These are phyloP conservation scores for Sarcophaga peregrina DNA, from an alignment of 1,140 invertebrate species.

Conservation along the genomic window DNA sequence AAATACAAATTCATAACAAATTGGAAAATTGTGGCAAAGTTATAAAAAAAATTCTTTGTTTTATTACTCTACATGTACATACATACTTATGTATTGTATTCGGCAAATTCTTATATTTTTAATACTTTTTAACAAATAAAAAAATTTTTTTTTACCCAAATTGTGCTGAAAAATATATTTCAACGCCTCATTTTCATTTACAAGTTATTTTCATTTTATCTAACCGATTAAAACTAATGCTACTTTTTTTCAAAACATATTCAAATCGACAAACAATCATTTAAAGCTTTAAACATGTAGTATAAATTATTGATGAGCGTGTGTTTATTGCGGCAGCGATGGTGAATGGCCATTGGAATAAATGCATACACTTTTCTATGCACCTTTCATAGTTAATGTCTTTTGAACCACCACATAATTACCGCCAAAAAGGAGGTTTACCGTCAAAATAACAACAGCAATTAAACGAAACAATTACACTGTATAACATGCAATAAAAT, in stretches of 20 bases:
- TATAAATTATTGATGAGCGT: not conserved
- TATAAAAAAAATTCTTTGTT: too few relatives aligned
- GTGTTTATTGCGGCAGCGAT: not conserved
- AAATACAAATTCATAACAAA: not conserved
- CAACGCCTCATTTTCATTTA: not conserved
- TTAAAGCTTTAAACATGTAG: not conserved
- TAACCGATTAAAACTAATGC: not conserved
- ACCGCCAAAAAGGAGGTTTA: not conserved
- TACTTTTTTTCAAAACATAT: not conserved
- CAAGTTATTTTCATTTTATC: not conserved
- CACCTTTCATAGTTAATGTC: not conserved
- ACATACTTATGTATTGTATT: too few relatives aligned
- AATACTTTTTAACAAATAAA: not conserved
- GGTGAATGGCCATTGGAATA: not conserved
- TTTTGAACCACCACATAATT: constrained; percentile 6
- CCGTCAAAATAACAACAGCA: not conserved
- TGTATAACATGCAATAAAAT: too few relatives aligned
- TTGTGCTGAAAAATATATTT: not conserved
- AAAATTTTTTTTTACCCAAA: not conserved
- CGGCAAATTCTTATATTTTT: too few relatives aligned
- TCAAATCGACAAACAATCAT: not conserved
- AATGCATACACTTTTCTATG: not conserved
- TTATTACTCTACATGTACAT: too few relatives aligned
- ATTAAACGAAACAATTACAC: not conserved
- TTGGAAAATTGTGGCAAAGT: not conserved